Evolutionary conservation across 2,113 vertebrate genomes (phyloP), one percentile per base, ranked within the genome.

Genomic region (Brevimyrus niger): DNA sequence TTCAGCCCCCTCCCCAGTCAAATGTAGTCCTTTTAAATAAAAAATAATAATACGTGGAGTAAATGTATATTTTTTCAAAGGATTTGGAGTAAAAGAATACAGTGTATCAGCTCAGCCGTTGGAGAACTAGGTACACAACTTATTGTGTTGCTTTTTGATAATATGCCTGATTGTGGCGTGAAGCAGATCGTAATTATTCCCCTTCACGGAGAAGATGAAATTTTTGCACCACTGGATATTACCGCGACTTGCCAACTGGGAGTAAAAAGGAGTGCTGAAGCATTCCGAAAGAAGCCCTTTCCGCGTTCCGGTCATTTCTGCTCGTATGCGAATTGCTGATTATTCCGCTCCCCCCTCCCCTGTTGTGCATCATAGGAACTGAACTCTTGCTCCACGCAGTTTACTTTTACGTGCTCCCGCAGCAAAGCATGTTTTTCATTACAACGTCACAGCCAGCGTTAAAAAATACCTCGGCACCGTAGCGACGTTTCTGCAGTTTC

Each of bases 321-420:
- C 9, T 21, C 21, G 9, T 65, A 44, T 61, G 85, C 48, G 85
- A 89, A 47, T 89, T 55, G 11, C 69, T 55, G 73, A 55, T 35
- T 27, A 76, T 88, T 50, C 27, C 10, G 27, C 11, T 51, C 19
- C 27, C 27, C 69, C 11, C 27, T 15, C 50, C 35, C 48, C n/a
- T 38, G 61, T 38, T 73, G 44, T 89, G 88, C 48, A 21, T 55
- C 19, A 55, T 44, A 44, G 27, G 50, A 84, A 46, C 76, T 55
- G 73, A 89, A 89, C 76, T 89, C 31, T 89, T 84, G 80, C 38
- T 89, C 48, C 76, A 51, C 31, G 21, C 35, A 84, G 76, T 89
- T 89, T 35, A 88, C 88, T 88, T 89, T 58, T 21, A 58, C 42
- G 23, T 51, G 51, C 55, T 58, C 44, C 44, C 10, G 88, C 53